phyloP scores from a whole-genome alignment of 2,797 vertebrate genomes.

The Semotilus atromaculatus region DNA sequence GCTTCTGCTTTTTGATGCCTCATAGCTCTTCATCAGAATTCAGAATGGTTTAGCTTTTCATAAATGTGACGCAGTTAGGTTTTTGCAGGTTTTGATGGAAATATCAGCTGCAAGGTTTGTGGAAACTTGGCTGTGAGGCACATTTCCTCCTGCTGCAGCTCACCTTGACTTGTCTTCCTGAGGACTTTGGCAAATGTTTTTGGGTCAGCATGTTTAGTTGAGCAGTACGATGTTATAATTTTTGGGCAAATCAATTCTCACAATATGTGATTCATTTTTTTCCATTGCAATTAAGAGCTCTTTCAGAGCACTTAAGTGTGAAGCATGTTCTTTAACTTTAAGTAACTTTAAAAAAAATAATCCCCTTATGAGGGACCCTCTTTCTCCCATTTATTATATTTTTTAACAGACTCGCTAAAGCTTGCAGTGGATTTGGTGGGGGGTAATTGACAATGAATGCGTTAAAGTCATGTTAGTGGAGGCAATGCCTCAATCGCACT shows the following conservation, averaged over 20 bases:
- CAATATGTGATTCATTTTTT: neutral
- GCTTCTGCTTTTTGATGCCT: neutral
- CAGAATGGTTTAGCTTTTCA: neutral
- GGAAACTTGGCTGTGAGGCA: conserved; percentile 40
- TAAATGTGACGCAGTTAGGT: neutral
- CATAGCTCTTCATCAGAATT: neutral
- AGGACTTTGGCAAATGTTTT: conserved; percentile 6
- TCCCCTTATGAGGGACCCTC: neutral
- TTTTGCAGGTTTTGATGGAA: conserved; percentile 6
- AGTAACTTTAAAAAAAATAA: too few species aligned
- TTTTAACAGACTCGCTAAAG: too few species aligned
- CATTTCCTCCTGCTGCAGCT: conserved; percentile 34
- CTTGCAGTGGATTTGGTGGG: too few species aligned
- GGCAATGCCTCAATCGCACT: too few species aligned
- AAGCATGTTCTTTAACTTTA: neutral
- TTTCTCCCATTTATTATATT: too few species aligned
- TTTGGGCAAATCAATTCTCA: too few species aligned
- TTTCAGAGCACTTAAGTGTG: too few species aligned
- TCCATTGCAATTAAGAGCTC: neutral
- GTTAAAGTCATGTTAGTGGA: too few species aligned
- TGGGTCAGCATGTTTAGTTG: neutral
- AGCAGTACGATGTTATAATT: too few species aligned
- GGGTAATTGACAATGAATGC: too few species aligned
- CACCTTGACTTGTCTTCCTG: conserved; percentile 43
- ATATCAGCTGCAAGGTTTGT: conserved; percentile 19